phyloP scores from a whole-genome alignment of 2,888 invertebrate genomes.

The Hetaerina titia region DNA sequence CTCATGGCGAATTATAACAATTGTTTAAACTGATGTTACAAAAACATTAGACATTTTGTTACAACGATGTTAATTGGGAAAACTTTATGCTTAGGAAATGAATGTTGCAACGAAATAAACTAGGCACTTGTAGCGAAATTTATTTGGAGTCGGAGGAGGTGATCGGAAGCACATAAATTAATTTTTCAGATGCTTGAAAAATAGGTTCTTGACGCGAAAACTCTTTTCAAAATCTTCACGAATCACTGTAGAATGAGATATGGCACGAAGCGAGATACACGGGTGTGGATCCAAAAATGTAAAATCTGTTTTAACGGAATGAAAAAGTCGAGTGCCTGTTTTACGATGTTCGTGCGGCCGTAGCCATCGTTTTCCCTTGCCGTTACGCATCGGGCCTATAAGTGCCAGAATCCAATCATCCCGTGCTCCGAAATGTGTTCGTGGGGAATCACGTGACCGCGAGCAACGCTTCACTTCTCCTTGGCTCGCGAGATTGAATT shows the following conservation, averaged over 20 bases:
- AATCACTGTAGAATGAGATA: background rate
- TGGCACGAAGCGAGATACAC: background rate
- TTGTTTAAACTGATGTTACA: no score
- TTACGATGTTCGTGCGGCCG: constrained; percentile 25
- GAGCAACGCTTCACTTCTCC: background rate
- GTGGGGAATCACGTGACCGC: constrained; percentile 7
- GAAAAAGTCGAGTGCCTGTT: constrained; percentile 19
- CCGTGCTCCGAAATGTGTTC: constrained; percentile 11
- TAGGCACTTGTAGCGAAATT: no score
- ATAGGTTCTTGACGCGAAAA: background rate
- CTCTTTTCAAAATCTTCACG: background rate
- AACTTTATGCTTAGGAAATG: no score
- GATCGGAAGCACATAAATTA: background rate
- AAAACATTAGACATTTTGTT: no score
- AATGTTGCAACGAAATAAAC: no score
- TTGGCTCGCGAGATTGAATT: constrained; percentile 17
- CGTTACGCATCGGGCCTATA: background rate
- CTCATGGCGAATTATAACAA: no score
- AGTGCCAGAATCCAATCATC: background rate
- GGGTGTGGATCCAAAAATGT: background rate
- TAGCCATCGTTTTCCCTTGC: background rate
- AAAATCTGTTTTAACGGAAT: constrained; percentile 3
- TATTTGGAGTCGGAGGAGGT: background rate
- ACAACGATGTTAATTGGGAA: no score
- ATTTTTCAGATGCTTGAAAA: background rate